These are phyloP conservation scores for Acronicta psi DNA, from an alignment of 2,888 invertebrate genomes.

Conservation along the genomic window DNA sequence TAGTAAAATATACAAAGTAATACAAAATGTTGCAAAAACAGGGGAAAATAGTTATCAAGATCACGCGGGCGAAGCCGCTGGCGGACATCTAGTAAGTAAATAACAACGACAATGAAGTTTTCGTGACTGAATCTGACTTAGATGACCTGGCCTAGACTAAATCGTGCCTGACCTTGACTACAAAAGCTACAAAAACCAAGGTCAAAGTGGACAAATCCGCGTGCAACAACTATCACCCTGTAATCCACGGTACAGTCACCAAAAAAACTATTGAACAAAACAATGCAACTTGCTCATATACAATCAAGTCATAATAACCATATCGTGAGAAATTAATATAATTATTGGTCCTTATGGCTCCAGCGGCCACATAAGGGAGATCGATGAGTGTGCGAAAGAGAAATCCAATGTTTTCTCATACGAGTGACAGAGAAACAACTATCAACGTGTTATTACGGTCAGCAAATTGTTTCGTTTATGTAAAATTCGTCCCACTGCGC, in stretches of 20 bases:
- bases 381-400: conserved; percentile 58
- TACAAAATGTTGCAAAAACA: too few relatives aligned
- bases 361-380: conserved; percentile 59
- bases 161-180: conserved; percentile 2
- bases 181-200: background rate
- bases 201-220: background rate
- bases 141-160: background rate
- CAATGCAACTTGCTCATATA: conserved; percentile 58
- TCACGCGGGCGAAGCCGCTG: too few relatives aligned
- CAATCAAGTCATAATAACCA: conserved; percentile 77
- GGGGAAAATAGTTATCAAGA: too few relatives aligned
- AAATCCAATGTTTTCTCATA: conserved; percentile 38
- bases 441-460: conserved; percentile 72
- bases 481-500: conserved; percentile 66
- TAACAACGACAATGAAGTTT: background rate
- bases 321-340: conserved; percentile 78
- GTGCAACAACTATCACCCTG: conserved; percentile 9
- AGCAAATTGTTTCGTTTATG: conserved; percentile 80
- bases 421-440: conserved; percentile 24
- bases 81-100: too few relatives aligned
- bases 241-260: conserved; percentile 33
- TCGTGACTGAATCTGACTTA: background rate
- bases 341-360: conserved; percentile 75
- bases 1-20: too few relatives aligned
- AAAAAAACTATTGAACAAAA: conserved; percentile 58